Evolutionary conservation across 2,797 vertebrate genomes (phyloP), one percentile per base, ranked within the genome.

Genomic region (Euphonia xanthogaster): DNA sequence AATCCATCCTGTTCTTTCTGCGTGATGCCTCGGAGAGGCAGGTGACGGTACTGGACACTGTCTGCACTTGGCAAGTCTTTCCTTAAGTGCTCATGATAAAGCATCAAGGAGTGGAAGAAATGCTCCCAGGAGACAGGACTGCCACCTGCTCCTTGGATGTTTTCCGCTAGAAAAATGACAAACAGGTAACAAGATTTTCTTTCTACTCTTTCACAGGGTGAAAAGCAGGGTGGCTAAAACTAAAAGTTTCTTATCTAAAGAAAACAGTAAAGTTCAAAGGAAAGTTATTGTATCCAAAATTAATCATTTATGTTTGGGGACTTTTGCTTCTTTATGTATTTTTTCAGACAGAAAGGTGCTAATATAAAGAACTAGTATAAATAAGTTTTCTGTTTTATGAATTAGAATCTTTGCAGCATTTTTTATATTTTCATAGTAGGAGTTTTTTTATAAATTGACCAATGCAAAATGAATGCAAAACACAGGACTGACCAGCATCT

Each of bases 71-170:
- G 99, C 54, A 99, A 96, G 92, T 99, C 99, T 72, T 98, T 98
- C 47, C 99, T 98, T 94, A 99, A 98, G 96, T 99, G 99, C 84
- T 99, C 99, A 5, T 99, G 99, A 96, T 99, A 99, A 22, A 99
- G 98, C 99, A 99, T 99, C 37, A 99, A 98, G 5, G 99, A 99
- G 93, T 99, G 99, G 95, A 99, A 99, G 80, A 99, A 99, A 97
- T 99, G 99, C 76, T 99, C 99, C 99, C 99, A 99, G 24, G 99
- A 99, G 82, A 99, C 99, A 10, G 99, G 98, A 92, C 99, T 99
- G 81, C 99, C 99, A 33, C 98, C 98, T 35, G 98, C 98, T 90
- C 98, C 99, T 97, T 99, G 99, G 78, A 99, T 98, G 97, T 99
- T 99, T 96, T 99, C 99, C 65, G 96, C 99, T 99, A 92, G 62